Conservation (phyloP, 2,888 invertebrate genomes). For the Ophioninae sp. region DNA sequence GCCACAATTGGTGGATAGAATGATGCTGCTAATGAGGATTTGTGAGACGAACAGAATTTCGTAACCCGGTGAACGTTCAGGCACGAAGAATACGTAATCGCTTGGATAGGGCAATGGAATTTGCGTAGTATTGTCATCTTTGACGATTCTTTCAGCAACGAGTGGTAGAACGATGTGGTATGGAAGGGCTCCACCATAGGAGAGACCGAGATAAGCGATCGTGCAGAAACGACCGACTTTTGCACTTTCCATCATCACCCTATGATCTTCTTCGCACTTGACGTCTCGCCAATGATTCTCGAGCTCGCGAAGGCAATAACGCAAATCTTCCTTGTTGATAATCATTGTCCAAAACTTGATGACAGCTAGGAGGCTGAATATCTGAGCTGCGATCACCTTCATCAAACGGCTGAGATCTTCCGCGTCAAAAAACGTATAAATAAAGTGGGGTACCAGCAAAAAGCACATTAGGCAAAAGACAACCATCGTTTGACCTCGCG, state of each 20-base stretch:
- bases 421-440: slow-evolving; percentile 74
- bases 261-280: slow-evolving; percentile 69
- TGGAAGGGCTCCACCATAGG: slow-evolving; percentile 75
- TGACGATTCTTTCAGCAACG: slow-evolving; percentile 67
- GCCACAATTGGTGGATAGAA: slow-evolving; percentile 71
- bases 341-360: slow-evolving; percentile 76
- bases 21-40: slow-evolving; percentile 71
- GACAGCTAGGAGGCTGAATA: slow-evolving; percentile 74
- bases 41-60: slow-evolving; percentile 70
- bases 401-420: slow-evolving; percentile 74
- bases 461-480: slow-evolving; percentile 74
- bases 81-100: slow-evolving; percentile 72
- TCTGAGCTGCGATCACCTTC: slow-evolving; percentile 74
- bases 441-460: slow-evolving; percentile 73
- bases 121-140: slow-evolving; percentile 68
- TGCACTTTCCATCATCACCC: slow-evolving; percentile 74
- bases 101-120: slow-evolving; percentile 72
- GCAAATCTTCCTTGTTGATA: slow-evolving; percentile 71
- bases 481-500: slow-evolving; percentile 65
- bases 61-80: slow-evolving; percentile 69
- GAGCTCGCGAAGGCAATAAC: slow-evolving; percentile 71
- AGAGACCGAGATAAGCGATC: slow-evolving; percentile 71
- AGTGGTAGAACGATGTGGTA: slow-evolving; percentile 76
- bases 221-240: slow-evolving; percentile 74
- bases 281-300: slow-evolving; percentile 72